Evolutionary conservation across 2,797 vertebrate species (phyloP).

Genomic region (Sarcoramphus papa): DNA sequence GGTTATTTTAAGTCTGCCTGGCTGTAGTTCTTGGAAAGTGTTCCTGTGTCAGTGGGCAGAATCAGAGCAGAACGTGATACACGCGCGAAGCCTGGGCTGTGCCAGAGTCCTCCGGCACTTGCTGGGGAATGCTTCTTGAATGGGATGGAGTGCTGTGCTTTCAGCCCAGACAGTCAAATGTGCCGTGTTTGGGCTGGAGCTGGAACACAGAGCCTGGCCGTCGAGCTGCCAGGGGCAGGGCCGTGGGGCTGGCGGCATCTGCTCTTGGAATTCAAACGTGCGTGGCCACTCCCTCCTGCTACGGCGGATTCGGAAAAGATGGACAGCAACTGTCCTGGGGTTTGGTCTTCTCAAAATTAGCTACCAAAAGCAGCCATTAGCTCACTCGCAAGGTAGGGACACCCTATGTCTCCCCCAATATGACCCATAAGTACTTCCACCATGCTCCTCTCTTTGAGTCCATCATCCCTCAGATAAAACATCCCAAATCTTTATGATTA

Average conservation of each 20-base stretch:
- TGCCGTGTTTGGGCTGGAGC: neutral
- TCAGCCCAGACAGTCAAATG: neutral
- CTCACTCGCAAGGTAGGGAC: fast-evolving
- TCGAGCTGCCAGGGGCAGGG: neutral
- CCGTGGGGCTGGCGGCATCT: neutral
- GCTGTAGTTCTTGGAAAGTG: neutral
- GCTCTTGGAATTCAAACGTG: neutral
- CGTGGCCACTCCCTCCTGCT: neutral
- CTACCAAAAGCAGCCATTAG: neutral
- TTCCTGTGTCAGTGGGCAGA: neutral
- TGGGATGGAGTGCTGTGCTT: neutral
- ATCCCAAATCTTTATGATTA: neutral
- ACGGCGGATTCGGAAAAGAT: fast-evolving
- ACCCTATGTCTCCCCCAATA: fast-evolving
- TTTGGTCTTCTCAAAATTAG: neutral
- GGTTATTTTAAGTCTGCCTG: neutral
- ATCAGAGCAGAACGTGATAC: constrained; percentile 11
- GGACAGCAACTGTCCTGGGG: neutral
- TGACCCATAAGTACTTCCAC: neutral
- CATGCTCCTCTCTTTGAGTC: neutral
- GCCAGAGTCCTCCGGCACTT: neutral
- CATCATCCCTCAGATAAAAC: neutral
- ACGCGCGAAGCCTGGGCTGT: neutral
- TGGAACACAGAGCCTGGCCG: neutral
- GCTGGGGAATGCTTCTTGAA: neutral